Base-by-base conservation (phyloP, 2,797 vertebrate species). In the Gila robusta region DNA sequence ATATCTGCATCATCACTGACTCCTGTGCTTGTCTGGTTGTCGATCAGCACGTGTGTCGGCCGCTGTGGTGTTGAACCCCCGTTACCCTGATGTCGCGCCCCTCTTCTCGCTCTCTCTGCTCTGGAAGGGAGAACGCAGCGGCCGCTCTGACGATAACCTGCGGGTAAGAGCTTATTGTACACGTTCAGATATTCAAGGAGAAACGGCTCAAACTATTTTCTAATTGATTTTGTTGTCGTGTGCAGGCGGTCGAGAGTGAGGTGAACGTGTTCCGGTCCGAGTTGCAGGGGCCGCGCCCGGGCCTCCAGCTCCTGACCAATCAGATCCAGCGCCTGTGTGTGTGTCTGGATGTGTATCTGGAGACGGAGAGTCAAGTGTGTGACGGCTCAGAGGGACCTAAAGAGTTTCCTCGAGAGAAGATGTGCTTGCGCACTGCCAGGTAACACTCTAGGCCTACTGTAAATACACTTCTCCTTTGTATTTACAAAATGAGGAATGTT, bases 401-500 rank as follows among this genome's bases (percentile, higher is more conserved):
- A 87, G 98, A 99, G 35, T 99, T 99, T 90, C 98, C 98, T 5
- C 95, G 97, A 86, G 98, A 99, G 94, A 99, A 99, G 92, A 99
- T 99, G 97, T 99, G 98, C 83, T 92, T 99, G 86, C 96, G 98
- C 23, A 96, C 98, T 12, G 97, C 97, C 90, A 97, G 98, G 98
- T 99, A 94, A 82, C 17, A 10, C 44, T 14, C 11, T 17, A 52
- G 11, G 0, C 37, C 39, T 70, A 8, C 59, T 54, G 9, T 0
- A 76, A 2, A 32, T 32, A 3, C 26, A 0, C 26, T 3, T 56
- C 19, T 23, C 52, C 52, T 23, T 21, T 23, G 19, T 54, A 3
- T 56, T 56, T 56, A 23, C 8, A n/a, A 59, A 59, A 59, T 21
- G 23, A 41, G 37, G 21, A 71, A 41, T 9, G 9, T 8, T 19